Conservation (phyloP, 2,113 vertebrate genomes). For the Corythaixoides concolor region DNA sequence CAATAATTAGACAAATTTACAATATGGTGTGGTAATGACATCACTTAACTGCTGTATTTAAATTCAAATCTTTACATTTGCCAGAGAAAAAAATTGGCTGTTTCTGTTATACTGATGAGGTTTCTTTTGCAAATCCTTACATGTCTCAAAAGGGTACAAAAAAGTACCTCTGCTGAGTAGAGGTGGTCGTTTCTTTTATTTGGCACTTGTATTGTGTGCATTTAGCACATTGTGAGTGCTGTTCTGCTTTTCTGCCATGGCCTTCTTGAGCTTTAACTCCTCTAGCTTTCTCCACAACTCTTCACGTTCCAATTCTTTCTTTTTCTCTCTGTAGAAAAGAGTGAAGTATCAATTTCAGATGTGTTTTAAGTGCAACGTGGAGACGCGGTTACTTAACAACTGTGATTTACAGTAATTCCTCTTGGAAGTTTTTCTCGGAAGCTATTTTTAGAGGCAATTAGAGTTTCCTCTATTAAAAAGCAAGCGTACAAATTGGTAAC, state of each 20-base stretch:
- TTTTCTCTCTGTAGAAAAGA: conserved; percentile 88
- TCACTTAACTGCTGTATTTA: conserved; percentile 82
- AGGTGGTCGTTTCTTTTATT: conserved; percentile 70
- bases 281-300: conserved; percentile 95
- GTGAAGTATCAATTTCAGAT: not conserved
- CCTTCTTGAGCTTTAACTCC: conserved; percentile 83
- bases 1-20: conserved; percentile 84
- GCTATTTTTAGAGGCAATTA: not conserved
- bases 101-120: conserved; percentile 83
- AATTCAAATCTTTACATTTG: conserved; percentile 77
- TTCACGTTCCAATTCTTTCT: conserved; percentile 95
- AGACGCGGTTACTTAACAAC: not conserved
- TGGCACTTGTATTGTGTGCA: conserved; percentile 81
- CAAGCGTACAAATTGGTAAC: not conserved
- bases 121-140: conserved; percentile 76
- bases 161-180: conserved; percentile 57
- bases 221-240: conserved; percentile 79
- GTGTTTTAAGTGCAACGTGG: not conserved
- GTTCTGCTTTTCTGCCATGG: conserved; percentile 80
- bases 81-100: conserved; percentile 76
- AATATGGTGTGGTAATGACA: conserved; percentile 83
- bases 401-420: not conserved
- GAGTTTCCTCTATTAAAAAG: not conserved
- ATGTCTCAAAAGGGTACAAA: conserved; percentile 77
- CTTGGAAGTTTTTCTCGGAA: not conserved